Percentiles rank a stretch among this genome's conserved stretches.
phyloP scores from a whole-genome alignment of 2,888 invertebrate species.

The Nymphalis c-album region DNA sequence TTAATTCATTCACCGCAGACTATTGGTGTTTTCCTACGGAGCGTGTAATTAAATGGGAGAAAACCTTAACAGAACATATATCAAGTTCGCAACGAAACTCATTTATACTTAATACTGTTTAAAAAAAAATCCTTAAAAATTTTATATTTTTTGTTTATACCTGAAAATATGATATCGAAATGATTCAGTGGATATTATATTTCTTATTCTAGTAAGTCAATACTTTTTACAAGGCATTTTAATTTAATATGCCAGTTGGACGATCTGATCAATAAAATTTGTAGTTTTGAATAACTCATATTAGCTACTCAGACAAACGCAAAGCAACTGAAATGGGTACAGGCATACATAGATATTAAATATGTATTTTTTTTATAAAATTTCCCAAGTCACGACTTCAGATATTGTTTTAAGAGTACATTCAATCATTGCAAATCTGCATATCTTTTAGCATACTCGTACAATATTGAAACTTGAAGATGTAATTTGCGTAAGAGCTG shows the following conservation, averaged over 20 bases:
- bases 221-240: no score
- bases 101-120: neutral
- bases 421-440: neutral
- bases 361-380: no score
- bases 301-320: no score
- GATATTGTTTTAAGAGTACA: neutral
- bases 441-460: neutral
- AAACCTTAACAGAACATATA: conserved; percentile 4
- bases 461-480: neutral
- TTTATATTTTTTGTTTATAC: no score
- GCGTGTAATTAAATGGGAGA: conserved; percentile 1
- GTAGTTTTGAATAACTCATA: no score
- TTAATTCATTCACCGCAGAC: conserved; percentile 2
- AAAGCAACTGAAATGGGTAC: neutral
- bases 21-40: neutral
- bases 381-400: neutral
- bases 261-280: no score
- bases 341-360: no score
- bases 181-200: no score
- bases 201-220: no score
- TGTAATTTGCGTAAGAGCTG: neutral
- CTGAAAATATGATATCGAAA: no score
- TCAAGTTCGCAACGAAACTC: neutral
- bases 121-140: neutral
- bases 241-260: no score